Base-by-base conservation (phyloP, 2,113 vertebrate species). In the Rattus norvegicus region DNA sequence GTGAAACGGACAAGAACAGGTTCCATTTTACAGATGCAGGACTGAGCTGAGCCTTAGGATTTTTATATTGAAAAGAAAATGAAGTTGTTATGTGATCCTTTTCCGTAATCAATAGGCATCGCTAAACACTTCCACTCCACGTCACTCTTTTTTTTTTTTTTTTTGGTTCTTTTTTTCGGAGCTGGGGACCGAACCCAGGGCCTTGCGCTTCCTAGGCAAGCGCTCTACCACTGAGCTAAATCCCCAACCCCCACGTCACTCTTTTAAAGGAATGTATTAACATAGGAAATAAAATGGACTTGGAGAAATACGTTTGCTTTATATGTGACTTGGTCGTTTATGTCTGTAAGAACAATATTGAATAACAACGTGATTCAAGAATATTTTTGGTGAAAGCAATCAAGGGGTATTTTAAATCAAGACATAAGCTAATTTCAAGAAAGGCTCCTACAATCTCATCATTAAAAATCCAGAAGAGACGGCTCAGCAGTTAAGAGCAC, bases 341-440 rank as follows among this genome's bases (percentile, higher is more conserved):
- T 92, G 39, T 26, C 61, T 90, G 7, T 36, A 70, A 73, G 28
- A 86, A 67, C 14, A n/a, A 33, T 70, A 33, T 61, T 77, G 67
- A 77, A 59, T 61, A 83, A 11, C 90, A 75, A 95, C n/a, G 26
- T 39, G 19, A 72, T 69, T 33, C 0, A 59, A 65, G 61, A 65
- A 77, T 5, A 79, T 89, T 94, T 95, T 36, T 83, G 65, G 22
- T 79, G 49, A 84, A 91, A 61, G 5, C 49, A 77, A 88, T 54
- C 26, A 59, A 47, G 49, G 47, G 75, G 30, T 87, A 7, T 90
- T 90, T 83, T 47, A 77, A 75, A 86, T 4, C 63, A 65, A 80
- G 84, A 67, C 39, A 19, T 67, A 87, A 73, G 36, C 67, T 20
- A 96, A 47, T 75, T 93, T 95, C 52, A 92, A n/a, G 14, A 87